These are phyloP conservation scores for Trissolcus brochymenae DNA, from an alignment of 2,888 invertebrate genomes.

Conservation along the genomic window DNA sequence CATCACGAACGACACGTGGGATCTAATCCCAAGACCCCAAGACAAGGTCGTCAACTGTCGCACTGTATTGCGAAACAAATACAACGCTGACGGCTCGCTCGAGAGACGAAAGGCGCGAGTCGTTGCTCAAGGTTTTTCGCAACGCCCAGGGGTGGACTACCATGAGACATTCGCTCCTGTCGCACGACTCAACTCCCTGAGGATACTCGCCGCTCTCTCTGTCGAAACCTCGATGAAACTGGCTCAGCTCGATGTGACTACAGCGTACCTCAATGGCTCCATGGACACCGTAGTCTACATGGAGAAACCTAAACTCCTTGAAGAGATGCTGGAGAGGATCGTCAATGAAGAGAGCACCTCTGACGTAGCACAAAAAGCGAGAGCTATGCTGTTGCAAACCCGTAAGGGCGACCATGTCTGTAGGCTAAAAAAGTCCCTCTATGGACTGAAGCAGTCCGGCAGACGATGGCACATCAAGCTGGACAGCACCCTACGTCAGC, in stretches of 20 bases:
- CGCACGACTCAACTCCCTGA: slow-evolving; percentile 42
- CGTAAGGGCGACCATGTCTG: slow-evolving; percentile 59
- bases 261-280: no score
- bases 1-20: no score
- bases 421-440: slow-evolving; percentile 60
- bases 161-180: slow-evolving; percentile 58
- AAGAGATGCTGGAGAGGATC: slow-evolving; percentile 4
- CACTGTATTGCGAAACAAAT: neutral
- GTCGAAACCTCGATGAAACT: no score
- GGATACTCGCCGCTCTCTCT: no score
- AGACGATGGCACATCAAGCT: slow-evolving; percentile 54
- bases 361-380: slow-evolving; percentile 16
- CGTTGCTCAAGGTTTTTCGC: slow-evolving; percentile 38
- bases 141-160: slow-evolving; percentile 51
- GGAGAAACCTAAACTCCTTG: no score
- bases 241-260: slow-evolving; percentile 53
- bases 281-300: no score
- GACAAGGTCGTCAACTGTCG: no score
- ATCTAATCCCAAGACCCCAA: no score
- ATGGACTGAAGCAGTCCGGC: slow-evolving; percentile 61
- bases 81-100: neutral
- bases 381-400: slow-evolving; percentile 55
- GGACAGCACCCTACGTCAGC: no score
- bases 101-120: slow-evolving; percentile 16
- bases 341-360: no score